phyloP scores from a whole-genome alignment of 1,140 invertebrate species.

The Uloborus diversus region DNA sequence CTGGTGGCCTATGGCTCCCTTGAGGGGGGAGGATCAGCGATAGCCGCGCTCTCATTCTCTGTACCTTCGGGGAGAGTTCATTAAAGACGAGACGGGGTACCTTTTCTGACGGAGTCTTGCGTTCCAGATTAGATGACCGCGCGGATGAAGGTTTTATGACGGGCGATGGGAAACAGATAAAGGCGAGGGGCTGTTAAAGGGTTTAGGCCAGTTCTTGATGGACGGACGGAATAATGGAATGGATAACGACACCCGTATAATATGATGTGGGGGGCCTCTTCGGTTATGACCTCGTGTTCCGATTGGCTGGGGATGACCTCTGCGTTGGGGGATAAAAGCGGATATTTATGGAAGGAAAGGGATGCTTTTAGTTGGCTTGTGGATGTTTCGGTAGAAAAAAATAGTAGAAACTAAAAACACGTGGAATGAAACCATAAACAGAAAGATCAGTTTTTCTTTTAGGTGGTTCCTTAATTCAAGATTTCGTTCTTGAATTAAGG shows the following conservation, averaged over 20 bases:
- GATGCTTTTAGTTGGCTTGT: too few species aligned
- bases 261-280: too few species aligned
- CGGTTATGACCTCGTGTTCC: too few species aligned
- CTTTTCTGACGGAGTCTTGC: background rate
- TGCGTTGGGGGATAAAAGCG: too few species aligned
- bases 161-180: slow-evolving; percentile 38
- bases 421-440: too few species aligned
- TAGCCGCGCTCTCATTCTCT: background rate
- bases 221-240: background rate
- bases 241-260: background rate
- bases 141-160: slow-evolving; percentile 41
- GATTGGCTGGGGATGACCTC: too few species aligned
- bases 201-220: background rate
- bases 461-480: too few species aligned
- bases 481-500: too few species aligned
- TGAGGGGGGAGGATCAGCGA: background rate
- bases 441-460: too few species aligned
- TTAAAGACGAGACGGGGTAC: background rate
- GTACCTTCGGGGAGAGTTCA: slow-evolving; percentile 32
- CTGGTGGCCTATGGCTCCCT: slow-evolving; percentile 34
- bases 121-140: slow-evolving; percentile 31
- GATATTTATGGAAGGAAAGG: too few species aligned
- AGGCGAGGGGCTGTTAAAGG: background rate
- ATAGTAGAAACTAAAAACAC: too few species aligned
- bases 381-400: too few species aligned